Evolutionary conservation across 2,888 invertebrate genomes (phyloP), one percentile per base, ranked within the genome.

Genomic region (Trichacis sp.): DNA sequence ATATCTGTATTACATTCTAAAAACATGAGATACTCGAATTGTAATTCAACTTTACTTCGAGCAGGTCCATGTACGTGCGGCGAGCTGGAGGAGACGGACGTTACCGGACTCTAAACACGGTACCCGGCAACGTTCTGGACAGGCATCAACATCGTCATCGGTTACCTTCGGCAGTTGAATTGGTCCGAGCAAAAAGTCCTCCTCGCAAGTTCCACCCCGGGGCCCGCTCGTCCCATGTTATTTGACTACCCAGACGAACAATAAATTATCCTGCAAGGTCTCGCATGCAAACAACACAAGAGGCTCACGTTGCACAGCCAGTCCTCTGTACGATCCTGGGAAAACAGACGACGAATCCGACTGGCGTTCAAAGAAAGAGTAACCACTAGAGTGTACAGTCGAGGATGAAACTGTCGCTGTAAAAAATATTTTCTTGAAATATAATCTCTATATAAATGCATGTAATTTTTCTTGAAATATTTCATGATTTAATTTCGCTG

Each of bases 151-250:
- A 79, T 46, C 76, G 71, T 71, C 64, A 61, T 24, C 83, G 80
- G 72, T 51, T 75, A 6, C 62, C 60, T 8, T 11, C 72, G 40
- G 51, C 73, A 4, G 67, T 70, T 91, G 33, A 84, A 87, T 69
- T 93, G 93, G 93, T 85, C 87, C 52, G 85, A 87, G 47, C 86
- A 91, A 0, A 85, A 86, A 63, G 70, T 82, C 1, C 74, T 92
- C 14, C 77, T 92, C 14, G 85, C 89, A 12, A 87, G 88, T 48
- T 89, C 90, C 47, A 80, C n/a, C 83, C 11, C 89, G 86, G 76
- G 89, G 88, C 19, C 90, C 92, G 76, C 74, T 93, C 29, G 70
- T 92, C 36, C 80, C 87, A 38, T 90, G 90, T 86, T 87, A 90
- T 73, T 87, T 93, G n/a, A 74, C 86, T 14, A 70, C 72, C 18